Conservation (phyloP, 1,140 invertebrate genomes). For the Aphis gossypii region DNA sequence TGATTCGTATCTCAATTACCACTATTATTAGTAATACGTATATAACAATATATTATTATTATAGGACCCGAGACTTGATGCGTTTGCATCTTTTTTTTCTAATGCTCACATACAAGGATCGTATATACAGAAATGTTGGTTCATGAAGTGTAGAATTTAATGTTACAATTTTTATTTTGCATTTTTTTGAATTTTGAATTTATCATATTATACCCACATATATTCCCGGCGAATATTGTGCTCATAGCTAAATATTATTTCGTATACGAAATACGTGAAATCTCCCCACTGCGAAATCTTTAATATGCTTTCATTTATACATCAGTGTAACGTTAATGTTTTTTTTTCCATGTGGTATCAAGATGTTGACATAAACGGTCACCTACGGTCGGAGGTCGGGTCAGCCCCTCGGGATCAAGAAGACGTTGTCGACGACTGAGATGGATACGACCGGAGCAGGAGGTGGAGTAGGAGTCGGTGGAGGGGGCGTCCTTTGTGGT, state of each 20-base stretch:
- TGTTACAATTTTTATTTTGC: too few relatives aligned
- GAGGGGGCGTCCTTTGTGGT: background rate
- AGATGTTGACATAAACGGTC: conserved; percentile 47
- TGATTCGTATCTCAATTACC: background rate
- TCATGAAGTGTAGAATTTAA: too few relatives aligned
- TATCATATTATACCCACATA: too few relatives aligned
- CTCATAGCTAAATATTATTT: background rate
- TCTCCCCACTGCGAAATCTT: background rate
- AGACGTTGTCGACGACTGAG: background rate
- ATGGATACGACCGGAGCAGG: conserved; percentile 13
- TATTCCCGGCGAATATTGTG: background rate
- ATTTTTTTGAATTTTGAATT: too few relatives aligned
- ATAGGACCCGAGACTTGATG: too few relatives aligned
- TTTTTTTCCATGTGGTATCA: background rate
- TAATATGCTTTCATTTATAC: background rate
- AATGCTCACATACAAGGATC: too few relatives aligned
- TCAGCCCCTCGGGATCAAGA: conserved; percentile 10
- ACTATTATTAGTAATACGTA: too few relatives aligned
- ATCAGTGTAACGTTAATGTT: background rate
- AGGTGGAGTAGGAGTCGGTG: background rate
- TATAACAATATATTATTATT: too few relatives aligned
- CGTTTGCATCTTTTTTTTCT: too few relatives aligned
- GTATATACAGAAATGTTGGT: too few relatives aligned
- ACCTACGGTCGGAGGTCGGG: background rate
- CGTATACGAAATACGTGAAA: background rate